Conservation (phyloP, 2,113 vertebrate genomes). For the Dolichotis patagonum region DNA sequence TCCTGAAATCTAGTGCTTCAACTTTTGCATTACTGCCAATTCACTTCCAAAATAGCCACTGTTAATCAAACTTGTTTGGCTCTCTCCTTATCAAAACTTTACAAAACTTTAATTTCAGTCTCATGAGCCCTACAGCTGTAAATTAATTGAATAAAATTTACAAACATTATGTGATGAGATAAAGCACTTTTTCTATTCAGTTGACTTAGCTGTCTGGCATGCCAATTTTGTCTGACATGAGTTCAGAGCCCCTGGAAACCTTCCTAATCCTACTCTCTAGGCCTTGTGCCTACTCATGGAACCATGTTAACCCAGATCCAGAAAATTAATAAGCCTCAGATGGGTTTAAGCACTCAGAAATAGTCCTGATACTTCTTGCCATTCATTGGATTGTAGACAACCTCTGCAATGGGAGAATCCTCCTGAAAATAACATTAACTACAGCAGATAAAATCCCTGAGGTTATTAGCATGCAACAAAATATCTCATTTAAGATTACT, state of each 20-base stretch:
- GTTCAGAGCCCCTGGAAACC: slow-evolving; percentile 86
- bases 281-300: slow-evolving; percentile 85
- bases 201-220: slow-evolving; percentile 82
- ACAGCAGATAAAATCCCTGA: slow-evolving; percentile 74
- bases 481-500: slow-evolving; percentile 75
- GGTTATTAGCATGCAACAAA: slow-evolving; percentile 80
- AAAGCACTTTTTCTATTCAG: slow-evolving; percentile 82
- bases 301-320: slow-evolving; percentile 80
- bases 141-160: slow-evolving; percentile 90
- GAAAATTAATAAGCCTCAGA: slow-evolving; percentile 86
- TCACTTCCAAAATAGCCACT: slow-evolving; percentile 74
- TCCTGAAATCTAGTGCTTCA: slow-evolving; percentile 55
- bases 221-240: slow-evolving; percentile 86
- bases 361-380: slow-evolving; percentile 59
- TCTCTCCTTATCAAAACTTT: slow-evolving; percentile 85
- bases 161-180: slow-evolving; percentile 85
- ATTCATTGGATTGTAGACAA: slow-evolving; percentile 66
- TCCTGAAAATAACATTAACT: slow-evolving; percentile 75
- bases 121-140: slow-evolving; percentile 86
- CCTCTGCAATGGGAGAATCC: slow-evolving; percentile 64
- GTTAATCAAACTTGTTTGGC: slow-evolving; percentile 82
- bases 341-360: slow-evolving; percentile 80
- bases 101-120: slow-evolving; percentile 86
- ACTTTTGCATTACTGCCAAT: slow-evolving; percentile 69
- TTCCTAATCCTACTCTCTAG: slow-evolving; percentile 86